A percentile compares a stretch with the other conserved stretches of the same genome.
Evolutionary conservation across 2,888 invertebrate genomes (phyloP).

Genomic region (Pantelozetes paolii): DNA sequence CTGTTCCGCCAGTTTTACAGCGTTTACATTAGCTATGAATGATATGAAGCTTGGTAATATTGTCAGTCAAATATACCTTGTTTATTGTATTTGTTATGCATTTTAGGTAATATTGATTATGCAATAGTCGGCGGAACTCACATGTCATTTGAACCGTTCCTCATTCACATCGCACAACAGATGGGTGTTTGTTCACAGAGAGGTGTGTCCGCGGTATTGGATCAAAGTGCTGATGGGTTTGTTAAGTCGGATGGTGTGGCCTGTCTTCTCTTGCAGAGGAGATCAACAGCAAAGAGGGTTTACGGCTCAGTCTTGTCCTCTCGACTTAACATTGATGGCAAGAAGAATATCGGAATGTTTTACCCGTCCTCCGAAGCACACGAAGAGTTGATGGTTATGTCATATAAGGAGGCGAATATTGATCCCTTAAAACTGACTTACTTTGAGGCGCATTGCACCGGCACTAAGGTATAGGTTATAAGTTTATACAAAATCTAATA

Average conservation of each 20-base stretch:
- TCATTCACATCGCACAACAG: slow-evolving; percentile 72
- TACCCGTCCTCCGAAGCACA: slow-evolving; percentile 63
- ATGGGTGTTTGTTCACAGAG: slow-evolving; percentile 86
- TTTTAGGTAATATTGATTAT: not conserved
- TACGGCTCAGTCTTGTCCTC: slow-evolving; percentile 83
- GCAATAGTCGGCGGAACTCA: slow-evolving; percentile 55
- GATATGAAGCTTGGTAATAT: slow-evolving; percentile 66
- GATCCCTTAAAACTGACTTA: slow-evolving; percentile 78
- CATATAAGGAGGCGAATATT: slow-evolving; percentile 75
- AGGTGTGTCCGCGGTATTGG: slow-evolving; percentile 82
- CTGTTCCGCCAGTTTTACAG: slow-evolving; percentile 89
- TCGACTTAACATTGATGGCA: slow-evolving; percentile 86
- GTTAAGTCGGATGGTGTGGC: slow-evolving; percentile 74
- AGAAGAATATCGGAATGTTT: slow-evolving; percentile 66
- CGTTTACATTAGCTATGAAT: slow-evolving; percentile 74
- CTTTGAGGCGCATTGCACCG: slow-evolving; percentile 96
- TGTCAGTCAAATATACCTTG: slow-evolving; percentile 66
- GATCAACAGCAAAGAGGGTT: slow-evolving; percentile 67
- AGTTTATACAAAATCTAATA: too few species aligned
- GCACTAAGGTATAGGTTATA: slow-evolving; percentile 65
- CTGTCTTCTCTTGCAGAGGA: slow-evolving; percentile 68
- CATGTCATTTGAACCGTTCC: slow-evolving; percentile 55
- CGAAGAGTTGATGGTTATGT: slow-evolving; percentile 63
- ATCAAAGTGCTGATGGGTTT: slow-evolving; percentile 81
- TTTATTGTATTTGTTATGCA: not conserved